A percentile compares a stretch with the other conserved stretches of the same genome.
phyloP scores from a whole-genome alignment of 2,113 vertebrate species.

The Manacus vitellinus region DNA sequence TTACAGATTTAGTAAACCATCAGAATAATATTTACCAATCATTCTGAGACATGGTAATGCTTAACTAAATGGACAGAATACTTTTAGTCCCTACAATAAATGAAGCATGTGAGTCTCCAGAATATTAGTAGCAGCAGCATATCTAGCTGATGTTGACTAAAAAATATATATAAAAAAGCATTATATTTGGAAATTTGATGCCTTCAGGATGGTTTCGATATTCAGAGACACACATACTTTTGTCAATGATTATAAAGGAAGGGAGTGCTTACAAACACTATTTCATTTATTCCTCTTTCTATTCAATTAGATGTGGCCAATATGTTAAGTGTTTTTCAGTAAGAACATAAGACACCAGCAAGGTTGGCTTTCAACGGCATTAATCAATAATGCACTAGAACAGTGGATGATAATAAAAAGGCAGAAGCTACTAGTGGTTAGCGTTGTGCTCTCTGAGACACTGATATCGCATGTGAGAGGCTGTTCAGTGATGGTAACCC shows the following conservation, averaged over 20 bases:
- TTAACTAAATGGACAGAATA: neutral
- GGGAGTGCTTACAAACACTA: neutral
- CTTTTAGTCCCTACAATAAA: neutral
- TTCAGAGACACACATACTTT: neutral
- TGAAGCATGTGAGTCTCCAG: neutral
- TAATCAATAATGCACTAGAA: constrained; percentile 32
- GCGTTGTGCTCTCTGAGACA: neutral
- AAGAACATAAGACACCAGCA: neutral
- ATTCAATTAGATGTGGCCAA: neutral
- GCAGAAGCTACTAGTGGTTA: neutral
- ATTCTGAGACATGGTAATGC: neutral
- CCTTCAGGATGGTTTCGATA: neutral
- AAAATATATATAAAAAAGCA: neutral
- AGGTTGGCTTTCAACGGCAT: neutral
- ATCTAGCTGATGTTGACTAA: neutral
- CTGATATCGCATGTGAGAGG: neutral
- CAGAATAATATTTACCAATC: neutral
- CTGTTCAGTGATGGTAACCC: neutral
- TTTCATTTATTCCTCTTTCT: neutral
- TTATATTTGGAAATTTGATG: neutral
- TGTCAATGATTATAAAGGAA: neutral
- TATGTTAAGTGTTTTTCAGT: neutral
- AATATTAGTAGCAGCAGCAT: neutral
- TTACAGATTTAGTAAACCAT: neutral
- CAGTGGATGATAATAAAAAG: constrained; percentile 6